phyloP scores from a whole-genome alignment of 2,113 vertebrate species.

The Bufo bufo region DNA sequence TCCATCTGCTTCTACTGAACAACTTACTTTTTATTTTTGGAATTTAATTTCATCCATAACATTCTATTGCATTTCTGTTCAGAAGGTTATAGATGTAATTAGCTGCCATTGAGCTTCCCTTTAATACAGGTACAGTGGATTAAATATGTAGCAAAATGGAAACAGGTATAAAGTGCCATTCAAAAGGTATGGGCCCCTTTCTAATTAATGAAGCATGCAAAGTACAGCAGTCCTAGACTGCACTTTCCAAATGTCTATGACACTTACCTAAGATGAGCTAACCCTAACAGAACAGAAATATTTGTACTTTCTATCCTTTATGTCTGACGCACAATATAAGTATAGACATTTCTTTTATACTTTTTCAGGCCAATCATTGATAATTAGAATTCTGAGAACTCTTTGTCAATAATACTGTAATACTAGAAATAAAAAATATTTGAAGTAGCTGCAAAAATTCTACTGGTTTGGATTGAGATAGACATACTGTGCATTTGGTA shows the following conservation, averaged over 20 bases:
- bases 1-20: slow-evolving; percentile 51
- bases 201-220: neutral
- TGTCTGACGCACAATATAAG: too few relatives aligned
- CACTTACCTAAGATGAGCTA: neutral
- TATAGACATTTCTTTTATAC: too few relatives aligned
- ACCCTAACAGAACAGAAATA: neutral
- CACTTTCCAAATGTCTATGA: neutral
- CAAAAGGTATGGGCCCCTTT: neutral
- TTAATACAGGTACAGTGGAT: neutral
- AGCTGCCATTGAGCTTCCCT: slow-evolving; percentile 8
- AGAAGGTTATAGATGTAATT: slow-evolving; percentile 47
- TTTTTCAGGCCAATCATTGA: too few relatives aligned
- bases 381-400: too few relatives aligned
- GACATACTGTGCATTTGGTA: too few relatives aligned
- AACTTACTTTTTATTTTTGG: slow-evolving; percentile 46
- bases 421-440: too few relatives aligned
- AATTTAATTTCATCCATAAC: slow-evolving; percentile 70
- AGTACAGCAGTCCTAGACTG: neutral
- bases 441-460: too few relatives aligned
- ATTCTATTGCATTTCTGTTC: slow-evolving; percentile 63
- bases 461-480: too few relatives aligned
- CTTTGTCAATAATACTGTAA: too few relatives aligned
- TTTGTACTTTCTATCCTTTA: neutral
- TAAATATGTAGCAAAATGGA: neutral
- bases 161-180: neutral